phyloP scores from a whole-genome alignment of 2,888 invertebrate species.

The Limenitis camilla region DNA sequence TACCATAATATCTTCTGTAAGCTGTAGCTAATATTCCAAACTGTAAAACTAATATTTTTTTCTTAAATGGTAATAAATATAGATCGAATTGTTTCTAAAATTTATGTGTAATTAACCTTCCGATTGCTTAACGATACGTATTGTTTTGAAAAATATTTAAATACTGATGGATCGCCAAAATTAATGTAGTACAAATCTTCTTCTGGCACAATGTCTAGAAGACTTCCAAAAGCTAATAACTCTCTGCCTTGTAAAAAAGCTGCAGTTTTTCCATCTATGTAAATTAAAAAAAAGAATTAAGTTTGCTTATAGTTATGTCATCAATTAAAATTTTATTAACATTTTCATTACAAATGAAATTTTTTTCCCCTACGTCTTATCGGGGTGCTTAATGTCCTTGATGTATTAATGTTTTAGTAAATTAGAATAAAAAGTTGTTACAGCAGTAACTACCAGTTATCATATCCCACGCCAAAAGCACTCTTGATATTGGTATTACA shows the following conservation, averaged over 20 bases:
- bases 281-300: not conserved
- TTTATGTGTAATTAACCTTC: conserved; percentile 38
- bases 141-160: conserved; percentile 48
- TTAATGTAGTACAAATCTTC: conserved; percentile 64
- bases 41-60: conserved; percentile 31
- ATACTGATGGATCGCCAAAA: conserved; percentile 58
- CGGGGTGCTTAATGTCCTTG: too few species aligned
- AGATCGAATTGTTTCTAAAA: not conserved
- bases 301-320: not conserved
- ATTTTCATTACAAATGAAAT: too few species aligned
- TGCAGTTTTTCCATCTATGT: conserved; percentile 61
- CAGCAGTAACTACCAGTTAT: conserved; percentile 44
- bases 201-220: conserved; percentile 57
- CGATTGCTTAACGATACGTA: conserved; percentile 43
- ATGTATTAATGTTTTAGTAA: too few species aligned
- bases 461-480: conserved; percentile 60
- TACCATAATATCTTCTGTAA: conserved; percentile 55
- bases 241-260: conserved; percentile 61
- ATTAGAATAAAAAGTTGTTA: not conserved
- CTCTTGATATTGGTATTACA: conserved; percentile 50
- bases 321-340: too few species aligned
- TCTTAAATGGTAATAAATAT: not conserved
- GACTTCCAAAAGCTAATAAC: conserved; percentile 48
- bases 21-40: conserved; percentile 55
- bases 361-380: too few species aligned